Evolutionary conservation across 1,140 invertebrate genomes (phyloP).

Genomic region (Macrostomum lignano): DNA sequence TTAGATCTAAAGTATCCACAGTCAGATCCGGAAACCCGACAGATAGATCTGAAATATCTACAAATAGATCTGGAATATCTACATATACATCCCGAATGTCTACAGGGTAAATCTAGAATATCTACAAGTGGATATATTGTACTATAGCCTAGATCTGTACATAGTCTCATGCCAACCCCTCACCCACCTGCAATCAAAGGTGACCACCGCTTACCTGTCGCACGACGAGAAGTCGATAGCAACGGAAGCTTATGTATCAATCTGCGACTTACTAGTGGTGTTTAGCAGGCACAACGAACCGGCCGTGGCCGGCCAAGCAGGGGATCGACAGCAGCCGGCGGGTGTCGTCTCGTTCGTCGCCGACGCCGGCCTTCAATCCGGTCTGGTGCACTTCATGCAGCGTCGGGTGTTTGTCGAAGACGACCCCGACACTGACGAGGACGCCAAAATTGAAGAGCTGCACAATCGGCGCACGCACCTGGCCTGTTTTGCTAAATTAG

Average conservation of each 20-base stretch:
- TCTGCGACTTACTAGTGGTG: conserved; percentile 75
- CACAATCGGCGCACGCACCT: conserved; percentile 80
- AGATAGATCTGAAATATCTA: too few species aligned
- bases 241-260: conserved; percentile 52
- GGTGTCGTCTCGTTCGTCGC: neutral
- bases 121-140: too few species aligned
- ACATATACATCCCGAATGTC: too few species aligned
- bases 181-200: too few species aligned
- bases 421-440: conserved; percentile 58
- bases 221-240: conserved; percentile 7
- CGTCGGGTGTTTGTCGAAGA: conserved; percentile 64
- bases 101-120: too few species aligned
- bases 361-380: conserved; percentile 38
- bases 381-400: conserved; percentile 65
- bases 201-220: neutral
- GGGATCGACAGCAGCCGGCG: neutral
- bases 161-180: too few species aligned
- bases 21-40: too few species aligned
- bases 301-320: neutral
- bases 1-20: too few species aligned
- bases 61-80: too few species aligned
- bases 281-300: conserved; percentile 51
- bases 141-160: too few species aligned
- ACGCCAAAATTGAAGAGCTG: conserved; percentile 66
- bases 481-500: conserved; percentile 79